Evolutionary conservation across 64 coral and sea anemone species (phyloP), one percentile per base, ranked within the genome.

Genomic region (Acropora yongei): DNA sequence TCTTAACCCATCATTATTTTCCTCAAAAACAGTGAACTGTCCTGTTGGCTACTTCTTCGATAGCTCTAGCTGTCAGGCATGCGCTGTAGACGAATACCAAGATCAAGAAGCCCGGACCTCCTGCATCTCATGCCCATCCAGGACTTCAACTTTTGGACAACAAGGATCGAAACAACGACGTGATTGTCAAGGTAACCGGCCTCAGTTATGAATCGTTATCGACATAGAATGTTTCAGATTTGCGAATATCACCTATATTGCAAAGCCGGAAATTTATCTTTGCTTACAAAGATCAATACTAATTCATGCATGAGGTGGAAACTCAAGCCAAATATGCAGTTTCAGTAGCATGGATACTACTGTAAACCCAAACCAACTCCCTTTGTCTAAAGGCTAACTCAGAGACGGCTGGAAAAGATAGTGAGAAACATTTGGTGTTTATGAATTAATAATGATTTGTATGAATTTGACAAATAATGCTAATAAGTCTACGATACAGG

Each of bases 31-130:
- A 90, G 88, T 80, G 0, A 80, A 77, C 68, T 90, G 88, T 81
- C 88, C 88, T 2, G 46, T 80, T 72, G 88, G 88, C 2, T 81
- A 90, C 44, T 81, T 81, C 77, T 74, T 90, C 39, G 57, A 79
- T 69, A 50, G 45, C 53, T 55, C 63, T 43, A 79, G 20, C 17
- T 90, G 88, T 68, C 19, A 68, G 11, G 63, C 88, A 50, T 90
- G 88, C 66, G 47, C 88, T 57, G 88, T 81, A 39, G 71, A 90
- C 51, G 63, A 90, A 45, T 90, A 90, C 68, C 88, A 90, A 30
- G 78, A 90, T 50, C 20, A 72, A 39, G 88, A 90, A 42, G 88
- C 65, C 63, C 78, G 79, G 78, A 90, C 78, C 51, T 43, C 17
- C 1, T 90, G 88, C 44, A 6, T 81, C n/a, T 44, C 88, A 14